Conservation (phyloP, 1,140 invertebrate species). For the Lerema accius region DNA sequence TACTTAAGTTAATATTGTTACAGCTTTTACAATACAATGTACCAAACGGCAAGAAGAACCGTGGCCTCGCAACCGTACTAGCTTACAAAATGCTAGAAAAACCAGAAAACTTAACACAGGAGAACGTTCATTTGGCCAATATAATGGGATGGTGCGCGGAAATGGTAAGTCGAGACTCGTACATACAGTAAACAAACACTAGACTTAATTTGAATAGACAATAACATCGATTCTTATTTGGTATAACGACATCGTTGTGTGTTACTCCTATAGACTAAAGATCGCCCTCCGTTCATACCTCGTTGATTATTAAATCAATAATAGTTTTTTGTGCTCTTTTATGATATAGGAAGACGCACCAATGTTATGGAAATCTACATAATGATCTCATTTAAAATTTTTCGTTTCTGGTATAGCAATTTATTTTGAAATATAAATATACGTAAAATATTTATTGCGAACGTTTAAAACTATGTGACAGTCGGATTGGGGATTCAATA, state of each 20-base stretch:
- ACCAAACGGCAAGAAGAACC: slow-evolving; percentile 90
- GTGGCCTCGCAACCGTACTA: slow-evolving; percentile 91
- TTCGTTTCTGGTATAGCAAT: too few relatives aligned
- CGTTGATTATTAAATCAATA: too few relatives aligned
- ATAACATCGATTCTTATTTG: neutral
- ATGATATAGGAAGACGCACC: too few relatives aligned
- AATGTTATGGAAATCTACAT: too few relatives aligned
- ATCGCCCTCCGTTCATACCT: too few relatives aligned
- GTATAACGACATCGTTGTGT: slow-evolving; percentile 11
- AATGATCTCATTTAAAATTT: too few relatives aligned
- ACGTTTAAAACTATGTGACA: too few relatives aligned
- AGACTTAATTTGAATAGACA: neutral
- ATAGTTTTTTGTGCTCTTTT: too few relatives aligned
- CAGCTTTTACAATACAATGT: slow-evolving; percentile 92
- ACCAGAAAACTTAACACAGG: slow-evolving; percentile 86
- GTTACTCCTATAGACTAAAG: too few relatives aligned
- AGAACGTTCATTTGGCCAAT: slow-evolving; percentile 90
- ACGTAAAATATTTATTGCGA: too few relatives aligned
- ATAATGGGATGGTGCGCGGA: slow-evolving; percentile 97
- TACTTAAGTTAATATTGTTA: slow-evolving; percentile 50
- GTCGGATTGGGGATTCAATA: too few relatives aligned
- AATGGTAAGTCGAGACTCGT: slow-evolving; percentile 92
- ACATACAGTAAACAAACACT: neutral
- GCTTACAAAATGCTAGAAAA: slow-evolving; percentile 90
- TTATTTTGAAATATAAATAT: too few relatives aligned